Percentiles rank a stretch among this genome's conserved stretches.
phyloP scores from a whole-genome alignment of 92 coral and sea anemone species.

The Paragorgia papillata region DNA sequence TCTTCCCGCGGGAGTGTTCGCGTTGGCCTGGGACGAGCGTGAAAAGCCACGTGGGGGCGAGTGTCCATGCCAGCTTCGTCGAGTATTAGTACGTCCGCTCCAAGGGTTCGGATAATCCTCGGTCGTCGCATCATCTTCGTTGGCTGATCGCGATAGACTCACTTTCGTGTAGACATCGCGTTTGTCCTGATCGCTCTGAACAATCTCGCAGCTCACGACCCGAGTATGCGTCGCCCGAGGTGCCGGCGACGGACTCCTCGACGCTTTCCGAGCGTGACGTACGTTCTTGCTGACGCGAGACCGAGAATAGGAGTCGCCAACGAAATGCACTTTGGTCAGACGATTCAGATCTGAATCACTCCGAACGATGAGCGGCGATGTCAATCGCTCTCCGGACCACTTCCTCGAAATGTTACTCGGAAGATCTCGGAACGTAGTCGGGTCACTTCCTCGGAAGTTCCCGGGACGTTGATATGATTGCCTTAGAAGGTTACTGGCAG shows the following conservation, averaged over 20 bases:
- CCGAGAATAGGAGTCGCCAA: constrained; percentile 37
- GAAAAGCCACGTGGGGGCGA: constrained; percentile 5
- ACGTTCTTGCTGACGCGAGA: constrained; percentile 34
- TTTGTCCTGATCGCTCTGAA: constrained; percentile 18
- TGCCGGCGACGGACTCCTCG: constrained; percentile 21
- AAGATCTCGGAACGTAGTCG: neutral
- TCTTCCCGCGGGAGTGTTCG: neutral
- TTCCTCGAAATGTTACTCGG: neutral
- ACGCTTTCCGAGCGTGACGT: constrained; percentile 26
- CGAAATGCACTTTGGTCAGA: constrained; percentile 28
- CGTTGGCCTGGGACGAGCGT: neutral
- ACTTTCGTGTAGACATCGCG: constrained; percentile 38
- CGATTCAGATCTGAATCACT: constrained; percentile 28
- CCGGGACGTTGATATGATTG: neutral
- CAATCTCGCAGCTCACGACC: constrained; percentile 36
- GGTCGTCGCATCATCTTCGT: constrained; percentile 3
- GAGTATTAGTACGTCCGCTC: neutral
- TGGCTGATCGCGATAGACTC: constrained; percentile 11
- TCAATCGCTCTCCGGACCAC: neutral
- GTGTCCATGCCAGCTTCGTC: constrained; percentile 44
- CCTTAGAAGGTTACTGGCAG: neutral
- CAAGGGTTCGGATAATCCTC: neutral
- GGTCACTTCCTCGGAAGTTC: neutral
- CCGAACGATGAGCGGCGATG: constrained; percentile 9
- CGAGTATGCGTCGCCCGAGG: constrained; percentile 13